Percentiles rank a stretch among this genome's conserved stretches.
phyloP scores from a whole-genome alignment of 2,113 vertebrate species.

The Bungarus multicinctus region DNA sequence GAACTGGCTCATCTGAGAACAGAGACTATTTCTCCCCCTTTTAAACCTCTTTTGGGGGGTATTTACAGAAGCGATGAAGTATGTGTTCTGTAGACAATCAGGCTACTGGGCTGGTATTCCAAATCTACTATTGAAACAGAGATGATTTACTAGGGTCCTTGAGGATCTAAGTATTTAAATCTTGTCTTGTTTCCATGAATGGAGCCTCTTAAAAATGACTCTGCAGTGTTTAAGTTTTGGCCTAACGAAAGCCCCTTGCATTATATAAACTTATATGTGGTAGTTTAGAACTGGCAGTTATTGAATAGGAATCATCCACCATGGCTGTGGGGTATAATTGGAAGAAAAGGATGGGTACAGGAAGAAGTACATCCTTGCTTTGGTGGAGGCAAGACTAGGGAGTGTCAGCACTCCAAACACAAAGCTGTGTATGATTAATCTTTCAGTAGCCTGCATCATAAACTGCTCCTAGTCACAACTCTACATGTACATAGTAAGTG shows the following conservation, averaged over 20 bases:
- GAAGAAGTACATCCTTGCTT: neutral
- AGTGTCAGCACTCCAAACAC: neutral
- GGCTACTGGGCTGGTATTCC: neutral
- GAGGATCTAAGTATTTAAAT: neutral
- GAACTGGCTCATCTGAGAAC: neutral
- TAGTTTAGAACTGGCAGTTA: neutral
- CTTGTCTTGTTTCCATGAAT: neutral
- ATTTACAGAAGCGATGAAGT: neutral
- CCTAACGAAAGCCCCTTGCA: neutral
- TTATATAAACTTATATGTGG: neutral
- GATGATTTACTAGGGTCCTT: neutral
- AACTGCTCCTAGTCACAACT: neutral
- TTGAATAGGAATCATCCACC: neutral
- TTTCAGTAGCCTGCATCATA: neutral
- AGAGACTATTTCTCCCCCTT: neutral
- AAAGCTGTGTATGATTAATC: neutral
- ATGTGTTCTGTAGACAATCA: neutral
- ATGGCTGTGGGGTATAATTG: neutral
- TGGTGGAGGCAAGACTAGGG: neutral
- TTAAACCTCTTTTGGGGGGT: neutral
- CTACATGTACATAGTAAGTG: neutral
- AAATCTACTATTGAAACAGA: neutral
- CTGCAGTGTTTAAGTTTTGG: neutral
- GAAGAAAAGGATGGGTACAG: neutral
- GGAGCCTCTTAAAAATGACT: neutral